Conservation (phyloP, 2,888 invertebrate genomes). For the Callinectes sapidus region DNA sequence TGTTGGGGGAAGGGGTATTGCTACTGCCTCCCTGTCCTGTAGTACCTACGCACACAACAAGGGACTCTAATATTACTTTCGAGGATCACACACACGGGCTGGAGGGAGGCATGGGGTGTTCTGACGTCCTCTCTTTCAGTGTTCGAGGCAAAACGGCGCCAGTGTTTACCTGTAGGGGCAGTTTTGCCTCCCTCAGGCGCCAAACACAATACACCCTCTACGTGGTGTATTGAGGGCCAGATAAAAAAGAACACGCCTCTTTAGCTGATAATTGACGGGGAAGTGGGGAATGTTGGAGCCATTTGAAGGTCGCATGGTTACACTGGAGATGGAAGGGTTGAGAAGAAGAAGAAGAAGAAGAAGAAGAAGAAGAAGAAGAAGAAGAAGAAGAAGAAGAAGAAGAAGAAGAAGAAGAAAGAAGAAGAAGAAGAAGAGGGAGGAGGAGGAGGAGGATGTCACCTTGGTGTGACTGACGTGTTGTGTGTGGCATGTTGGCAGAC, state of each 20-base stretch:
- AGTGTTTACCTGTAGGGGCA: background rate
- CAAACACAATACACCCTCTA: background rate
- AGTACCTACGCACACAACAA: too few species aligned
- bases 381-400: too few species aligned
- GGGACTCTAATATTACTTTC: too few species aligned
- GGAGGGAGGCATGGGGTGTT: background rate
- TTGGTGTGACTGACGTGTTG: too few species aligned
- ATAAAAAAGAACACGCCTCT: background rate
- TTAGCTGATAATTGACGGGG: background rate
- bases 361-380: too few species aligned
- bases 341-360: background rate
- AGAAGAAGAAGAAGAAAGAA: too few species aligned
- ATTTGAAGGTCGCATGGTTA: background rate
- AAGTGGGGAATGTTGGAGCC: background rate
- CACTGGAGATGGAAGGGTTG: background rate
- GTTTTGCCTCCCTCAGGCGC: background rate
- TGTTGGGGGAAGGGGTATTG: too few species aligned
- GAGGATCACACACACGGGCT: background rate
- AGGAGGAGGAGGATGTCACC: too few species aligned
- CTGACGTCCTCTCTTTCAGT: background rate
- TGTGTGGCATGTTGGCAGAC: too few species aligned
- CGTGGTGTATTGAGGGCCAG: background rate
- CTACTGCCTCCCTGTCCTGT: too few species aligned
- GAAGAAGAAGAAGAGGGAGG: too few species aligned
- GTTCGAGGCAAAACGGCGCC: background rate